phyloP scores from a whole-genome alignment of 2,888 invertebrate genomes.

The Spisula solida region DNA sequence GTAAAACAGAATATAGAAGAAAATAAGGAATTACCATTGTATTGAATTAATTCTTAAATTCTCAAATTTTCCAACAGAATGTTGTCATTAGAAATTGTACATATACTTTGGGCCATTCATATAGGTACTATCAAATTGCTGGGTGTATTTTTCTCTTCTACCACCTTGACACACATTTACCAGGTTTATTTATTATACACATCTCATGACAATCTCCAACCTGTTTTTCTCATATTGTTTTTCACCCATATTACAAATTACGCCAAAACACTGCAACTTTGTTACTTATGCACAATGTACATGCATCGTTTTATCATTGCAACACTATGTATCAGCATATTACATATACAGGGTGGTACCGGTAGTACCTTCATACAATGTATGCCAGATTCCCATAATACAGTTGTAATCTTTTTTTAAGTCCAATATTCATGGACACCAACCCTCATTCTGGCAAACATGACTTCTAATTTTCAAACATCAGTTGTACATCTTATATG shows the following conservation, averaged over 20 bases:
- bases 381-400: background rate
- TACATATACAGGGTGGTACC: background rate
- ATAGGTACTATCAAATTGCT: background rate
- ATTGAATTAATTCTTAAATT: no score
- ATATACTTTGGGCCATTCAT: background rate
- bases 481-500: no score
- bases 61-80: background rate
- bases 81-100: background rate
- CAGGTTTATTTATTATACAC: background rate
- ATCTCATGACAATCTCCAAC: background rate
- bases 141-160: background rate
- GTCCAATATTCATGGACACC: constrained; percentile 2
- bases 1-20: background rate
- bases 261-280: background rate
- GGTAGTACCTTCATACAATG: background rate
- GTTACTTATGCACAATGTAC: background rate
- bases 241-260: constrained; percentile 7
- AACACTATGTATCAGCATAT: constrained; percentile 12
- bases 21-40: no score
- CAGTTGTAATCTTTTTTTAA: no score
- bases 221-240: background rate
- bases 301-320: background rate
- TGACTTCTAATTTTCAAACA: no score
- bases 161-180: background rate
- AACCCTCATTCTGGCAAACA: background rate